phyloP scores from a whole-genome alignment of 2,888 invertebrate genomes.

The Cephus pygmeus region DNA sequence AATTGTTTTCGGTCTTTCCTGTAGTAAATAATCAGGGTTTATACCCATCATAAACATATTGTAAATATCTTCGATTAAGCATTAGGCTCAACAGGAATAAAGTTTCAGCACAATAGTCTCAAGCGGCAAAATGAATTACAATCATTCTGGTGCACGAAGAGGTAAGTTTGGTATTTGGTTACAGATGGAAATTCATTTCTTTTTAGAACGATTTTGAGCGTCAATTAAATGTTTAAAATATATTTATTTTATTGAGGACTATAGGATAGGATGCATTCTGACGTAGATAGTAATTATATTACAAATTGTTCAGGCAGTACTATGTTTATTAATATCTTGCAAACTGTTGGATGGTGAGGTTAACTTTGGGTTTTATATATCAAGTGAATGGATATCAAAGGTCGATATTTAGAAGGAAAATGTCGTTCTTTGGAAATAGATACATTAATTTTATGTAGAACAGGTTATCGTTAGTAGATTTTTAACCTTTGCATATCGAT shows the following conservation, averaged over 20 bases:
- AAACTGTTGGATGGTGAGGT: neutral
- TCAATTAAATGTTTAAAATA: neutral
- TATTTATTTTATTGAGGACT: neutral
- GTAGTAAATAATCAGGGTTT: conserved; percentile 22
- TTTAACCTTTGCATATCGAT: neutral
- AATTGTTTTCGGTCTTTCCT: conserved; percentile 39
- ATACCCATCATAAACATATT: conserved; percentile 17
- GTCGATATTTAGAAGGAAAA: neutral
- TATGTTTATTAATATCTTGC: neutral
- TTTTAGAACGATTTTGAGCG: neutral
- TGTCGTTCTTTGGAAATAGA: neutral
- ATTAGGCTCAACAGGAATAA: neutral
- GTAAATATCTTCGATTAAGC: conserved; percentile 17
- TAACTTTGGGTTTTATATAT: neutral
- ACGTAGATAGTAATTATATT: neutral
- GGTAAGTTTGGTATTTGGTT: conserved; percentile 43
- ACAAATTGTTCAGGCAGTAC: neutral
- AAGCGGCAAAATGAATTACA: conserved; percentile 56
- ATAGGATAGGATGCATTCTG: neutral
- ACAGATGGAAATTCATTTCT: conserved; percentile 5
- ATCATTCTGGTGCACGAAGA: conserved; percentile 55
- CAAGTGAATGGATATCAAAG: neutral
- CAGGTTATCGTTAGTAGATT: neutral
- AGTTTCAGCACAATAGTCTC: neutral
- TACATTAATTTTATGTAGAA: neutral